A percentile compares a stretch with the other conserved stretches of the same genome.
Conservation (phyloP, 2,797 vertebrate species). For the Knipowitschia caucasica region DNA sequence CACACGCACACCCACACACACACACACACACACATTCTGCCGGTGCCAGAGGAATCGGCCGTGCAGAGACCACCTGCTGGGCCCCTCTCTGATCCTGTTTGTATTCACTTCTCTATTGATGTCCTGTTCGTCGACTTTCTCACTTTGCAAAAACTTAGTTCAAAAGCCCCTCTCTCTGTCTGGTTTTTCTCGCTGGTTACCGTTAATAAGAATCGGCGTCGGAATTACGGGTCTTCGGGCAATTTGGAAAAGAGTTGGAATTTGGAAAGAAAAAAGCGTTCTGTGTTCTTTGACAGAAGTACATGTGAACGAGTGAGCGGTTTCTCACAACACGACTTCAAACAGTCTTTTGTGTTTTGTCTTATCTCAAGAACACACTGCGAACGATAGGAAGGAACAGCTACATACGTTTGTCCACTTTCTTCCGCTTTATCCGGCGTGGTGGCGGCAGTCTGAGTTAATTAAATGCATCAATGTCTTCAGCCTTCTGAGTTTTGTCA, state of each 20-base stretch:
- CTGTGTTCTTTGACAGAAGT: no score
- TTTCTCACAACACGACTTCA: no score
- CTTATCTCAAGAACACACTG: no score
- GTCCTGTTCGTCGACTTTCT: slow-evolving; percentile 53
- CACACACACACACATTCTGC: slow-evolving; percentile 37
- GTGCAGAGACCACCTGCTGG: slow-evolving; percentile 62
- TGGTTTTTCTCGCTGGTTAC: slow-evolving; percentile 16
- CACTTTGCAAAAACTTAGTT: slow-evolving; percentile 62
- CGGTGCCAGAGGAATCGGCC: slow-evolving; percentile 62
- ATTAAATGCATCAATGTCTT: no score
- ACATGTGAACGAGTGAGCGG: no score
- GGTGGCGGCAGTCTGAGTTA: no score
- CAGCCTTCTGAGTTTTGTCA: no score
- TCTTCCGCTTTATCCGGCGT: no score
- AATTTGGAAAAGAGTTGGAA: slow-evolving; percentile 9
- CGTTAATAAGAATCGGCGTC: slow-evolving; percentile 19
- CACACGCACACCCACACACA: slow-evolving; percentile 22
- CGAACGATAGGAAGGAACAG: no score
- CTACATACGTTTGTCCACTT: no score
- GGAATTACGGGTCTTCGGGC: not conserved
- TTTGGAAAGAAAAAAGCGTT: not conserved
- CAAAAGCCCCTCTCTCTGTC: slow-evolving; percentile 36
- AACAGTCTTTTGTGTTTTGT: no score
- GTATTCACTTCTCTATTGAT: slow-evolving; percentile 62
- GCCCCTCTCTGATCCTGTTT: slow-evolving; percentile 62